These are phyloP conservation scores for Omphaloscelis lunosa DNA, from an alignment of 2,888 invertebrate genomes.

Conservation along the genomic window DNA sequence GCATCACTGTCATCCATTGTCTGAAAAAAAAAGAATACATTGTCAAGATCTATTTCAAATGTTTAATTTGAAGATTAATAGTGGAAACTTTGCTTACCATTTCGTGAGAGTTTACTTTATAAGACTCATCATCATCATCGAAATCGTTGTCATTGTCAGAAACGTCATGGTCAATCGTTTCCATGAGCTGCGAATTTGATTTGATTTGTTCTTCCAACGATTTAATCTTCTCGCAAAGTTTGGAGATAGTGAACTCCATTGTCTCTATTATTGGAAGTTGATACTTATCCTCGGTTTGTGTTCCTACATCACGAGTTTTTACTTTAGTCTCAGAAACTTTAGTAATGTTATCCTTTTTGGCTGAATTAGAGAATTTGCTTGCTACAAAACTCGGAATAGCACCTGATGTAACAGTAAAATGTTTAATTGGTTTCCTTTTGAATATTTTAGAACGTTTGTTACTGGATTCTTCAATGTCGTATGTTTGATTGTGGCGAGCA, in stretches of 20 bases:
- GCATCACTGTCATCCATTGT: conserved; percentile 27
- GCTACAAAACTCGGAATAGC: conserved; percentile 16
- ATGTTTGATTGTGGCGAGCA: neutral
- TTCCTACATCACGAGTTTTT: conserved; percentile 67
- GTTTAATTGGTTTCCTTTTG: conserved; percentile 40
- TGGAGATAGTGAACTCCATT: conserved; percentile 72
- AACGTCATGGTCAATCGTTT: conserved; percentile 31
- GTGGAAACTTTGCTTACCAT: conserved; percentile 21
- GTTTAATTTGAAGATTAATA: neutral
- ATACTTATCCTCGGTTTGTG: conserved; percentile 72
- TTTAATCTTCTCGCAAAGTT: conserved; percentile 68
- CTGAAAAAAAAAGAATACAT: conserved; percentile 32
- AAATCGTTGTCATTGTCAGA: conserved; percentile 48
- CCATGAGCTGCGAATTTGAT: conserved; percentile 20
- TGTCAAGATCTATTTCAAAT: neutral
- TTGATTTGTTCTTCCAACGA: conserved; percentile 69
- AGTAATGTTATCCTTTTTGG: neutral
- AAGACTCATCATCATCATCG: conserved; percentile 39
- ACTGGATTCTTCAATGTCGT: conserved; percentile 21
- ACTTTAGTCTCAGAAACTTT: conserved; percentile 16
- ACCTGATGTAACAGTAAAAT: conserved; percentile 28
- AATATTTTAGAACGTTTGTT: conserved; percentile 51
- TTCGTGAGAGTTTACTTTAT: conserved; percentile 34
- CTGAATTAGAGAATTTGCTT: neutral
- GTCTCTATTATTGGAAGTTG: conserved; percentile 67